Percentiles rank a stretch among this genome's conserved stretches.
Conservation (phyloP, 2,888 invertebrate species). For the Adelphocoris suturalis region DNA sequence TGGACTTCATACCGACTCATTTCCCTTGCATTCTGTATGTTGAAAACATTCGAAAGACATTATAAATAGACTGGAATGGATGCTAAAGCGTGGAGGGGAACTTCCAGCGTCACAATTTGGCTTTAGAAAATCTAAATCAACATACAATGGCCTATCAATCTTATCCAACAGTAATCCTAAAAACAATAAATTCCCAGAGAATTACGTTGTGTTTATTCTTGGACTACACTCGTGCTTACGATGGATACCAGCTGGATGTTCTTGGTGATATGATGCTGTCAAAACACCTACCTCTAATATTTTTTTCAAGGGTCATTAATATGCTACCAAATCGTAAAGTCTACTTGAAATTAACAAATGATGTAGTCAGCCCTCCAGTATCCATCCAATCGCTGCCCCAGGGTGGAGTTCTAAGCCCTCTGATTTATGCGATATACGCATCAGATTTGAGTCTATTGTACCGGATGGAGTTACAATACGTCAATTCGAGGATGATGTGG, state of each 20-base stretch:
- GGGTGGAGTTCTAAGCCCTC: constrained; percentile 45
- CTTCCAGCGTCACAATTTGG: not conserved
- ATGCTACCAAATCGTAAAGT: not conserved
- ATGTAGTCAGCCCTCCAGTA: not conserved
- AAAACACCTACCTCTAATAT: not conserved
- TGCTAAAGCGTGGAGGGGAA: not conserved
- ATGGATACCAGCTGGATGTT: not conserved
- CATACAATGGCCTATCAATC: not conserved
- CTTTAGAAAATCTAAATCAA: not conserved
- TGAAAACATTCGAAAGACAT: too few species aligned
- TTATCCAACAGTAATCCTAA: not conserved
- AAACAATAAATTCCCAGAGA: not conserved
- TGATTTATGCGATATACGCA: constrained; percentile 6
- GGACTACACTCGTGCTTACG: not conserved
- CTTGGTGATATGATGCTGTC: not conserved
- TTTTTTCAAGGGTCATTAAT: not conserved
- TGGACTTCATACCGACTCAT: too few species aligned
- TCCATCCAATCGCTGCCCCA: constrained; percentile 13
- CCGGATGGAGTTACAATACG: constrained; percentile 7
- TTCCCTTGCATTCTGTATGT: too few species aligned
- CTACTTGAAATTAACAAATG: not conserved
- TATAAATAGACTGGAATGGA: too few species aligned
- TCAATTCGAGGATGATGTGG: constrained; percentile 29
- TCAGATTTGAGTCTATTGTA: not conserved
- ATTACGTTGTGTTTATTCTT: not conserved